Base-by-base conservation (phyloP, 30 jellyfish, hydroid and myxozoan genomes). In the Catostylus mosaicus region DNA sequence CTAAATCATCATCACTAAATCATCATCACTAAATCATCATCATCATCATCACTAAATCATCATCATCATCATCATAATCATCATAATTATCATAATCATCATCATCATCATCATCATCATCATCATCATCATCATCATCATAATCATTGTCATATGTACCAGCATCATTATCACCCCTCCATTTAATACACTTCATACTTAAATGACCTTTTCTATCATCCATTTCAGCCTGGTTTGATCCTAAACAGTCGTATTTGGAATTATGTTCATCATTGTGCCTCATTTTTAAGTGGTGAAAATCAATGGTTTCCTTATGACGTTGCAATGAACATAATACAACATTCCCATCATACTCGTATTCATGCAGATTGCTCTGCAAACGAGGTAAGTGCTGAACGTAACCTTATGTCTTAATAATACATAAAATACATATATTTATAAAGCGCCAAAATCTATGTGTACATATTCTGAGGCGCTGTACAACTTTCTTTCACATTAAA, bases 221-320 rank as follows among this genome's bases (percentile, higher is more conserved):
- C 7, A 1, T 72, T 72, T 51, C 52, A 72, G 84, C 84, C 84
- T 5, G 51, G 24, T 2, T 45, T 72, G 11, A 72, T 72, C 33
- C 19, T 16, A n/a, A 56, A 61, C 73, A 82, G 92, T 32, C 92
- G 92, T 24, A 35, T 82, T 1, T 82, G 92, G 92, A 68, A 56
- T 5, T 82, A 82, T 43, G 86, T 82, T 34, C 75, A 68, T n/a
- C 92, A 69, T 45, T 74, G 75, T 14, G 67, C 80, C 32, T 85
- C 96, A 35, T 88, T 4, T 73, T 36, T 88, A 30, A 69, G 92
- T 18, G 86, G 86, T 22, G 89, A 88, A 40, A 80, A 72, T 14
- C 83, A 68, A 18, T 89, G 97, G 97, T 74, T 23, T 51, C 97
- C 97, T 1, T 89, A 89, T 69, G 97, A 89, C 75, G 90, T 89